Conservation (phyloP, 2,888 invertebrate genomes). For the Microdon myrmicae region DNA sequence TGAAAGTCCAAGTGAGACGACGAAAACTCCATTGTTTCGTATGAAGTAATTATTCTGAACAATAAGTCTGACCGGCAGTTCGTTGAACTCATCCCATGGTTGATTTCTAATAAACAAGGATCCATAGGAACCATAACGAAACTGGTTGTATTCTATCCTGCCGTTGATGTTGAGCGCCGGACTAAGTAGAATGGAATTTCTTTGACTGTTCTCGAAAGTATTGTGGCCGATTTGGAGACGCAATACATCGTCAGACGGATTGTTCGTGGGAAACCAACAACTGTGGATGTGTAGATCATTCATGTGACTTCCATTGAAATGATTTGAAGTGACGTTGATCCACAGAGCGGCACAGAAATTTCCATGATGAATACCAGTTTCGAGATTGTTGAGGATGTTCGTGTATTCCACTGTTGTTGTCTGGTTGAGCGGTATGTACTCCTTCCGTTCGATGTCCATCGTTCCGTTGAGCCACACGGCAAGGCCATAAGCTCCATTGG, state of each 20-base stretch:
- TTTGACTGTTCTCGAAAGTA: conserved; percentile 79
- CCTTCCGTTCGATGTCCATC: conserved; percentile 70
- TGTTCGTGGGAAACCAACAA: conserved; percentile 74
- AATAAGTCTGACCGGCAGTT: conserved; percentile 75
- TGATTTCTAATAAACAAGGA: conserved; percentile 86
- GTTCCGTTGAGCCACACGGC: conserved; percentile 92
- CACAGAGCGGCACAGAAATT: conserved; percentile 89
- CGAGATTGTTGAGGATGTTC: conserved; percentile 85
- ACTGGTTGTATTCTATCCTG: conserved; percentile 88
- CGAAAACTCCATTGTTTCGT: conserved; percentile 88
- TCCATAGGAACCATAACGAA: conserved; percentile 83
- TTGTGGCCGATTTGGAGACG: conserved; percentile 87
- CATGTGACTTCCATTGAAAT: conserved; percentile 81
- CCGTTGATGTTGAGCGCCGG: conserved; percentile 85
- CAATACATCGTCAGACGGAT: conserved; percentile 53
- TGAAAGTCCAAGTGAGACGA: conserved; percentile 86
- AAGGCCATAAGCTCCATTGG: conserved; percentile 89
- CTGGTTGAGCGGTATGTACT: conserved; percentile 84
- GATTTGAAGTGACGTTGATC: conserved; percentile 93
- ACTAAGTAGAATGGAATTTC: conserved; percentile 79
- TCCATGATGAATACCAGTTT: conserved; percentile 89
- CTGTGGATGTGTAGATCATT: conserved; percentile 85
- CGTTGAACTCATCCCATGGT: conserved; percentile 81
- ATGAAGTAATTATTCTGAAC: conserved; percentile 91
- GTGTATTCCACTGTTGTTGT: conserved; percentile 89